These are phyloP conservation scores for Acrobeloides nanus DNA, from an alignment of 2,888 invertebrate species.

Conservation along the genomic window DNA sequence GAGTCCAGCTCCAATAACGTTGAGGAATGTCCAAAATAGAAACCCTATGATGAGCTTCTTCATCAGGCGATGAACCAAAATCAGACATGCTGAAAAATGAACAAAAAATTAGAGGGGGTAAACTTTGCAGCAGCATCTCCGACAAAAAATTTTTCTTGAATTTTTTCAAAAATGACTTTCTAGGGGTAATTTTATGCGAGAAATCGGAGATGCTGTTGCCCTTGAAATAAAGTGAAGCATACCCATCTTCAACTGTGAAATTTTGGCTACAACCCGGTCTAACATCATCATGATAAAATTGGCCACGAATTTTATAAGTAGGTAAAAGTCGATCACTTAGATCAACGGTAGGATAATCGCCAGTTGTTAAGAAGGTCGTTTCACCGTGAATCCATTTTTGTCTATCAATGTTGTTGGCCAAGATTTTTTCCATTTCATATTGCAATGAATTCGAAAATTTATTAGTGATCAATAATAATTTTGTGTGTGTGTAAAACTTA, in stretches of 20 bases:
- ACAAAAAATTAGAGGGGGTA: too few species aligned
- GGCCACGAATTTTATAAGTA: conserved; percentile 3
- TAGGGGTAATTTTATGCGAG: too few species aligned
- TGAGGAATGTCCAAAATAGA: conserved; percentile 20
- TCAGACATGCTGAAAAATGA: conserved; percentile 10
- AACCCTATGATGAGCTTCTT: conserved; percentile 13
- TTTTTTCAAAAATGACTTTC: background rate
- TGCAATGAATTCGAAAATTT: conserved; percentile 17
- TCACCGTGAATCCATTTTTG: conserved; percentile 22
- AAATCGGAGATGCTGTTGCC: too few species aligned
- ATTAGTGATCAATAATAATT: too few species aligned
- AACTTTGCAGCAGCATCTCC: too few species aligned
- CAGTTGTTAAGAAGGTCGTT: conserved; percentile 19
- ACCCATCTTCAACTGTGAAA: conserved; percentile 12
- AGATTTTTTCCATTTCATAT: conserved; percentile 16
- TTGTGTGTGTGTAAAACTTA: too few species aligned
- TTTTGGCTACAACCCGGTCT: conserved; percentile 1
- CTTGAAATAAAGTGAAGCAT: conserved; percentile 14
- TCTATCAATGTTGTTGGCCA: conserved; percentile 20
- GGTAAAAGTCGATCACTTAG: conserved; percentile 14
- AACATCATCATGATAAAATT: background rate
- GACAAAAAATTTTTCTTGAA: background rate
- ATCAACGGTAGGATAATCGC: conserved; percentile 23
- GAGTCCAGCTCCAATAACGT: conserved; percentile 25
- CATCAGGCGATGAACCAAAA: conserved; percentile 9